These are phyloP conservation scores for Actias luna DNA, from an alignment of 2,888 invertebrate species.

Conservation along the genomic window DNA sequence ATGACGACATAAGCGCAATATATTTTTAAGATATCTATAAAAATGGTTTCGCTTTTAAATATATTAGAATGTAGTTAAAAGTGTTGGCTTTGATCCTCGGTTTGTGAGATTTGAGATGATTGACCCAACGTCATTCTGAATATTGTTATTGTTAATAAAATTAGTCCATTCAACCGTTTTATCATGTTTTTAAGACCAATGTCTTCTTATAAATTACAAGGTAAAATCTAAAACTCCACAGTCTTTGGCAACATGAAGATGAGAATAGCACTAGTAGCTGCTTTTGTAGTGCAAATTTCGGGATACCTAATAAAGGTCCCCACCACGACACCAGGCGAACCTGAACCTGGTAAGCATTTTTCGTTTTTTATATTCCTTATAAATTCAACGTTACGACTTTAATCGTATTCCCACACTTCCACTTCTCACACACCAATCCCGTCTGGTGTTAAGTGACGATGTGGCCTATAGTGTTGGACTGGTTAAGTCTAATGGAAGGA, in stretches of 20 bases:
- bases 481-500: too few relatives aligned
- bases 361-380: neutral
- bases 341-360: neutral
- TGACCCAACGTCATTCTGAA: slow-evolving; percentile 37
- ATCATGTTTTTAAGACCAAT: slow-evolving; percentile 43
- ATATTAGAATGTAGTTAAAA: neutral
- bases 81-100: neutral
- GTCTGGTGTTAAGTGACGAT: too few relatives aligned
- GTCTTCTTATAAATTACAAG: slow-evolving; percentile 41
- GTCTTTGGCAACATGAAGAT: slow-evolving; percentile 56
- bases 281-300: slow-evolving; percentile 35
- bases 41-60: neutral
- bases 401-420: too few relatives aligned
- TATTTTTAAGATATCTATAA: neutral
- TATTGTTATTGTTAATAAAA: slow-evolving; percentile 27
- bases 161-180: slow-evolving; percentile 57
- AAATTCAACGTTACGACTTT: too few relatives aligned
- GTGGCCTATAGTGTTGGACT: too few relatives aligned
- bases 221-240: slow-evolving; percentile 27
- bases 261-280: slow-evolving; percentile 45
- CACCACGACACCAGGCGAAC: slow-evolving; percentile 28
- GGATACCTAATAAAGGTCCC: slow-evolving; percentile 66
- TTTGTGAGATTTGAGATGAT: slow-evolving; percentile 27
- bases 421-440: too few relatives aligned
- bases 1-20: neutral